Percentiles rank a stretch among this genome's conserved stretches.
These are phyloP conservation scores for Gambelia wislizenii DNA, from an alignment of 2,797 vertebrate species.

Conservation along the genomic window DNA sequence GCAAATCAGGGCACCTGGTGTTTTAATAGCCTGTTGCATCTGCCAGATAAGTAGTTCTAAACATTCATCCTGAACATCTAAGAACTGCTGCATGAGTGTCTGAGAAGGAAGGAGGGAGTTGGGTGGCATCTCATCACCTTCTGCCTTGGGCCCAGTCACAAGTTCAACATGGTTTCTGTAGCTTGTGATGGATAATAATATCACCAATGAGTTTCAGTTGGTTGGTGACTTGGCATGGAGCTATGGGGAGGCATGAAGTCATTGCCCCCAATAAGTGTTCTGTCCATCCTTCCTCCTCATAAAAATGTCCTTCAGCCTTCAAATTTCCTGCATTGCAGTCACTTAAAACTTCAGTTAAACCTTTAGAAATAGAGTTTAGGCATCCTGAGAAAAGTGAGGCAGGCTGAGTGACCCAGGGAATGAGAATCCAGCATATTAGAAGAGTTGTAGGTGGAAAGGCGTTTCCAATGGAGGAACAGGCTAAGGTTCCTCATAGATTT, in stretches of 20 bases:
- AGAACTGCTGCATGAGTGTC: neutral
- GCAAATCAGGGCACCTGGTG: neutral
- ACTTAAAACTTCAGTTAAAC: too few relatives aligned
- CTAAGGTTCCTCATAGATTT: constrained; percentile 17
- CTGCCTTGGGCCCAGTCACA: neutral
- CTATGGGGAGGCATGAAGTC: too few relatives aligned
- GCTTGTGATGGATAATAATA: neutral
- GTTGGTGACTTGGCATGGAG: too few relatives aligned
- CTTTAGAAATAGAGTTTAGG: too few relatives aligned
- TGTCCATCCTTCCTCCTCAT: too few relatives aligned
- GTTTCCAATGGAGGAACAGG: neutral
- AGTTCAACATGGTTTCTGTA: neutral
- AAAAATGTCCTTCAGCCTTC: too few relatives aligned
- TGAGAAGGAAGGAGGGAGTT: neutral
- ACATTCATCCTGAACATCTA: neutral
- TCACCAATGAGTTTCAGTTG: neutral
- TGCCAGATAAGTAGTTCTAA: neutral
- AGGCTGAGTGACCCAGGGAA: too few relatives aligned
- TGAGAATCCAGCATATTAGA: too few relatives aligned
- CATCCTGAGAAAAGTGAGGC: too few relatives aligned
- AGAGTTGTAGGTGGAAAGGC: too few relatives aligned
- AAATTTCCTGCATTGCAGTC: too few relatives aligned
- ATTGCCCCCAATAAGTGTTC: too few relatives aligned
- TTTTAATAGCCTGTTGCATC: neutral
- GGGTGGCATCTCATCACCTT: neutral